phyloP scores from a whole-genome alignment of 2,797 vertebrate species.

The Rhabdomys pumilio region DNA sequence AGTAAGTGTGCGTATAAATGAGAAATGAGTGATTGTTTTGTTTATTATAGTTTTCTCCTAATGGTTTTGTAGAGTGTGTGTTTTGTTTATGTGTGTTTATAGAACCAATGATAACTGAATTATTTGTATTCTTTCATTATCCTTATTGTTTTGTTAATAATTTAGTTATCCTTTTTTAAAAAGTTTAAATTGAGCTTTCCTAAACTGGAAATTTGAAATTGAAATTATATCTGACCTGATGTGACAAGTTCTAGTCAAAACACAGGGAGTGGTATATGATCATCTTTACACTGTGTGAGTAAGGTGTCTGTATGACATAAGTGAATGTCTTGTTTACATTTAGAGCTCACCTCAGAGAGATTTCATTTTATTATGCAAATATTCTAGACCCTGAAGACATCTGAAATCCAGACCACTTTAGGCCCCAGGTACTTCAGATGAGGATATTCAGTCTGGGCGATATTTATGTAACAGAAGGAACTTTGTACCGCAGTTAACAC shows the following conservation, averaged over 20 bases:
- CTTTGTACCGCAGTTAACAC: background rate
- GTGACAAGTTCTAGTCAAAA: background rate
- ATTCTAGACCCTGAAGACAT: background rate
- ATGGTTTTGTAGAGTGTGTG: background rate
- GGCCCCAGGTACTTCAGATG: background rate
- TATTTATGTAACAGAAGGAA: background rate
- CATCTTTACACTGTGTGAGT: background rate
- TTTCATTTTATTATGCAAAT: background rate
- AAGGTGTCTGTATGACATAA: background rate
- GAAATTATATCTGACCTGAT: background rate
- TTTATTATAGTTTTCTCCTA: conserved; percentile 46
- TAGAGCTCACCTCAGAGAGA: background rate
- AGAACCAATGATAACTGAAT: background rate
- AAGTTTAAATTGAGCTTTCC: background rate
- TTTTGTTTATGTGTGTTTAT: too few species aligned
- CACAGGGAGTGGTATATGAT: background rate
- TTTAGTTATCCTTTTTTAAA: background rate
- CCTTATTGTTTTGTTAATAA: background rate
- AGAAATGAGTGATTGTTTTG: background rate
- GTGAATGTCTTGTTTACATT: background rate
- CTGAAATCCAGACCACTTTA: background rate
- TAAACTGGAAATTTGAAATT: background rate
- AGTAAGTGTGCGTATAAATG: background rate
- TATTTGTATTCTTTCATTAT: background rate
- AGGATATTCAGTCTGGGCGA: background rate